Conservation (phyloP, 2,797 vertebrate genomes). For the Jordanella pulchra region DNA sequence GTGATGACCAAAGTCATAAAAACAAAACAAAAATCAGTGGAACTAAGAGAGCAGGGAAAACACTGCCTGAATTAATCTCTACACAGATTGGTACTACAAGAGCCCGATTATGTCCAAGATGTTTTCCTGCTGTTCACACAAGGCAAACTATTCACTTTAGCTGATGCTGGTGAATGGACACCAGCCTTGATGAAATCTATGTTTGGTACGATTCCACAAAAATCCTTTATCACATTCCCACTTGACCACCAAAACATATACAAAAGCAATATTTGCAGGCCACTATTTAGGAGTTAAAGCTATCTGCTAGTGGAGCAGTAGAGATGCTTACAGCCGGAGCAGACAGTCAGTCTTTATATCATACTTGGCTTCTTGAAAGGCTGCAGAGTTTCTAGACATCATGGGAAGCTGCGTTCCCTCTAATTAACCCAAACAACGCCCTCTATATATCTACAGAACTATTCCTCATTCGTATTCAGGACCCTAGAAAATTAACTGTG, state of each 20-base stretch:
- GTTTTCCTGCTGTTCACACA: neutral
- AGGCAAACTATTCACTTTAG: conserved; percentile 7
- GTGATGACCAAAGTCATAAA: too few relatives aligned
- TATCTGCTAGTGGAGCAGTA: conserved; percentile 18
- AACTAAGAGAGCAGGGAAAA: neutral
- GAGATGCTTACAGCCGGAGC: conserved; percentile 22
- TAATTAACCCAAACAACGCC: conserved; percentile 68
- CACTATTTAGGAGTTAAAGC: conserved; percentile 35
- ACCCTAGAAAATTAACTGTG: conserved; percentile 39
- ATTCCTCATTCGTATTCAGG: conserved; percentile 64
- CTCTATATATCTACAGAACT: conserved; percentile 51
- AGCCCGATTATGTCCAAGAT: conserved; percentile 2
- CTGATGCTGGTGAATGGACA: conserved; percentile 26
- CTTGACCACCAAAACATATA: neutral
- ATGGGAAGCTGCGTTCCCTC: conserved; percentile 50
- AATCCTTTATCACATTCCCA: neutral
- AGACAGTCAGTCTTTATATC: conserved; percentile 43
- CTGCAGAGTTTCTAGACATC: conserved; percentile 46
- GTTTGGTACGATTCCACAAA: conserved; percentile 18
- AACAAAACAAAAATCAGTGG: too few relatives aligned
- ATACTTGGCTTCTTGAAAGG: conserved; percentile 34
- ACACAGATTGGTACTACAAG: neutral
- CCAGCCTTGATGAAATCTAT: conserved; percentile 4
- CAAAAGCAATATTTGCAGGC: conserved; percentile 15
- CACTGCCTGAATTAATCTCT: neutral